Evolutionary conservation across 2,113 vertebrate species (phyloP), one percentile per base, ranked within the genome.

Genomic region (Larimichthys polyactis): DNA sequence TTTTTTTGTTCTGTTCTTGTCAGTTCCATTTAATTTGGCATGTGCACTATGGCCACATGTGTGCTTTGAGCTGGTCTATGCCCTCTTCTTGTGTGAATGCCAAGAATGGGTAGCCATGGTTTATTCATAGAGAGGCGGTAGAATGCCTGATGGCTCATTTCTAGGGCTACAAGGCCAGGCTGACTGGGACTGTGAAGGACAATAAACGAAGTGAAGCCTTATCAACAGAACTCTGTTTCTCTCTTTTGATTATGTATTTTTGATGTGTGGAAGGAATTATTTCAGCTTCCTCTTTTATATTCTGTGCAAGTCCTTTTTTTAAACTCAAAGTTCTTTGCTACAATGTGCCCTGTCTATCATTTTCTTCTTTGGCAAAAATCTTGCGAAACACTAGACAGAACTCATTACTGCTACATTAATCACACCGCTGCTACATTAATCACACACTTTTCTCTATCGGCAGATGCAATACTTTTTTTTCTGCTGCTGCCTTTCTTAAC

Each of bases 81-180:
- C 75, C 67, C 60, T 73, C 81, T 79, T 85, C 52, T 58, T 83
- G 66, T 83, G 43, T 68, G 78, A 79, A 66, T 85, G 70, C 78
- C 84, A 79, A 78, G 55, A 27, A 85, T 83, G 32, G n/a, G 67
- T 70, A 52, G 15, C 78, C 51, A 72, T 85, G 77, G 77, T 91
- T 92, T 91, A 90, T 94, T 93, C 78, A 92, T 93, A 62, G 66
- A 58, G 65, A 83, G 64, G 49, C 80, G 78, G 82, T 58, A 78
- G 81, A 88, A 84, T 80, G 66, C 65, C 69, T 86, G 65, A 75
- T 89, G 80, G 60, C 78, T 88, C 40, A 78, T 86, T 89, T 82
- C 70, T 76, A 32, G 36, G 78, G 69, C 69, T 79, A 70, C 55
- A 4, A 85, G 74, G 78, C 65, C 75, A 72, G 57, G 16, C 49